A percentile compares a stretch with the other conserved stretches of the same genome.
Conservation (phyloP, 1,140 invertebrate species). For the Medauroidea extradentata region DNA sequence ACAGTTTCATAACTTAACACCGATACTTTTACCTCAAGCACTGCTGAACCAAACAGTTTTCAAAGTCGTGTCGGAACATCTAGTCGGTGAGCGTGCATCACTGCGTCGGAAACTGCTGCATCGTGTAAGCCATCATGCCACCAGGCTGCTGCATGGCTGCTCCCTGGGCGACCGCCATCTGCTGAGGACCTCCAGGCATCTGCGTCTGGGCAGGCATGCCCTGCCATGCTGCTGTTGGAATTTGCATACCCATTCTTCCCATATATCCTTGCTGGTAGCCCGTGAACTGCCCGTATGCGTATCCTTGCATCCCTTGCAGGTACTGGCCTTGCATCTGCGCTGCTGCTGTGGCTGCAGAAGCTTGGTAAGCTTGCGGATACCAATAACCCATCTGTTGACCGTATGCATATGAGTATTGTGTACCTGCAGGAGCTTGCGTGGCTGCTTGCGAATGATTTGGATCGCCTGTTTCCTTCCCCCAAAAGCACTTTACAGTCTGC, state of each 20-base stretch:
- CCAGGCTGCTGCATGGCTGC: conserved; percentile 36
- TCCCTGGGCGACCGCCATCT: conserved; percentile 31
- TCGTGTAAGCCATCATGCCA: conserved; percentile 66
- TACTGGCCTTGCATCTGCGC: conserved; percentile 61
- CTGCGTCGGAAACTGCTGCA: conserved; percentile 75
- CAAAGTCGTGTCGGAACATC: background rate
- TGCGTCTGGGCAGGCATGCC: conserved; percentile 26
- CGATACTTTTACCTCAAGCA: too few species aligned
- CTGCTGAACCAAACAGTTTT: too few species aligned
- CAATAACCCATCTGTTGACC: conserved; percentile 74
- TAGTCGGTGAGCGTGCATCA: conserved; percentile 44
- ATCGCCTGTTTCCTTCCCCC: conserved; percentile 93
- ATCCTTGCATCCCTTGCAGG: conserved; percentile 55
- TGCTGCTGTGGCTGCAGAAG: conserved; percentile 49
- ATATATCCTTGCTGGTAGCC: conserved; percentile 47
- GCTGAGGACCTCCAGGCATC: conserved; percentile 33
- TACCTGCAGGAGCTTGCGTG: conserved; percentile 42
- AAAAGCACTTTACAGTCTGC: conserved; percentile 96
- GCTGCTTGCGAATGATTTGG: conserved; percentile 53
- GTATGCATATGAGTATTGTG: conserved; percentile 64
- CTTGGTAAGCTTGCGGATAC: conserved; percentile 65
- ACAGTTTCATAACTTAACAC: too few species aligned
- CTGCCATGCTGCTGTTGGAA: conserved; percentile 40
- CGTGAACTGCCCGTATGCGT: conserved; percentile 44
- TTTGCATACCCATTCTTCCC: conserved; percentile 41